phyloP scores from a whole-genome alignment of 2,888 invertebrate species.

The Anorthoa munda region DNA sequence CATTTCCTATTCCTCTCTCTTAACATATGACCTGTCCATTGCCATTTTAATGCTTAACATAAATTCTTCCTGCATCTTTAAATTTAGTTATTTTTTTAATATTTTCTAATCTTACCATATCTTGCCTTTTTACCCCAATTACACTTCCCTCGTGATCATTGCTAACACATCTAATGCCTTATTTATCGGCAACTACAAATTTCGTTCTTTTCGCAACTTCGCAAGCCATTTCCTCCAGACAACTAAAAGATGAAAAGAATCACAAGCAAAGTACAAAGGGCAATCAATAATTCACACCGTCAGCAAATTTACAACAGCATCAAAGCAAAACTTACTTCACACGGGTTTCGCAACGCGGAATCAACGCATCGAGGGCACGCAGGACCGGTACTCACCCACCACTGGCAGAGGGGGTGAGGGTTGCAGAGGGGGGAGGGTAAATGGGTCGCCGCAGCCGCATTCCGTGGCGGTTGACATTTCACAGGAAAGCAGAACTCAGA shows the following conservation, averaged over 20 bases:
- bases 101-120: too few species aligned
- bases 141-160: too few species aligned
- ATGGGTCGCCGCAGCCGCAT: slow-evolving; percentile 86
- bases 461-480: slow-evolving; percentile 83
- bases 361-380: slow-evolving; percentile 85
- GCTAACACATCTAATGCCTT: neutral
- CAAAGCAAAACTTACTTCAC: slow-evolving; percentile 66
- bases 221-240: neutral
- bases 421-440: slow-evolving; percentile 74
- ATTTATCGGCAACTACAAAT: too few species aligned
- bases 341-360: slow-evolving; percentile 83
- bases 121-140: too few species aligned
- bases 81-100: too few species aligned
- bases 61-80: too few species aligned
- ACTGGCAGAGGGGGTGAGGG: slow-evolving; percentile 70
- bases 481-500: slow-evolving; percentile 73
- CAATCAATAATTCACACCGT: slow-evolving; percentile 21
- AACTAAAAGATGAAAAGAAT: slow-evolving; percentile 2
- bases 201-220: neutral
- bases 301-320: slow-evolving; percentile 55
- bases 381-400: slow-evolving; percentile 83
- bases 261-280: neutral
- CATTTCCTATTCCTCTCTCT: too few species aligned
- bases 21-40: too few species aligned
- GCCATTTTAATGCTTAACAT: too few species aligned